These are phyloP conservation scores for Lapara coniferarum DNA, from an alignment of 2,888 invertebrate genomes.

Conservation along the genomic window DNA sequence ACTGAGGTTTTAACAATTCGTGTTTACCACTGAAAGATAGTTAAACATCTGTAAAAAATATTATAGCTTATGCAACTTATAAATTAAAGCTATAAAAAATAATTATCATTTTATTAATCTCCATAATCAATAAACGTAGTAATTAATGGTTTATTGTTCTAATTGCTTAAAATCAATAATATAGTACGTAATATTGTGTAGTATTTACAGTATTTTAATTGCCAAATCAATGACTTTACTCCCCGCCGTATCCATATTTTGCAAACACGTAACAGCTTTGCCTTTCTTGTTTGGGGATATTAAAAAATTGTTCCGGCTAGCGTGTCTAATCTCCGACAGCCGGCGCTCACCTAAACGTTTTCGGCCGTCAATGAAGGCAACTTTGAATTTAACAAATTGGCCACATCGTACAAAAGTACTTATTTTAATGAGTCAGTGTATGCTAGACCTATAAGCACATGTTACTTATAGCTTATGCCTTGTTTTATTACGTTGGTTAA, in stretches of 20 bases:
- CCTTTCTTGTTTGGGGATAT: conserved; percentile 81
- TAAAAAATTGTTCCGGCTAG: conserved; percentile 83
- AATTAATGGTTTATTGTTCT: no score
- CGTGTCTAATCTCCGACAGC: conserved; percentile 81
- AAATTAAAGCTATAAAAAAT: no score
- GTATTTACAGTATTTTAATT: not conserved
- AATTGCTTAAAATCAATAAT: no score
- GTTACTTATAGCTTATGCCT: not conserved
- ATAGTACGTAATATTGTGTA: not conserved
- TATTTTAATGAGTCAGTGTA: not conserved
- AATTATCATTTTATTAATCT: no score
- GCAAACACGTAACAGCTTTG: conserved; percentile 55
- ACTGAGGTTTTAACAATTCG: no score
- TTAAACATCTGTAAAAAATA: no score
- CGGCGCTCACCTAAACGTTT: conserved; percentile 59
- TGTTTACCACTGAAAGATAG: no score
- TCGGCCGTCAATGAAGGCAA: conserved; percentile 36
- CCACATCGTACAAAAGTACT: conserved; percentile 11
- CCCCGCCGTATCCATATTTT: conserved; percentile 52
- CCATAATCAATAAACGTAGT: no score
- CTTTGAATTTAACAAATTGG: conserved; percentile 46
- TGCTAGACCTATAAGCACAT: not conserved
- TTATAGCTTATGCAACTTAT: no score
- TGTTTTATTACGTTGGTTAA: no score
- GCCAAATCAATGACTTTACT: not conserved